phyloP scores from a whole-genome alignment of 2,113 vertebrate species.

The Tetraodon nigroviridis region DNA sequence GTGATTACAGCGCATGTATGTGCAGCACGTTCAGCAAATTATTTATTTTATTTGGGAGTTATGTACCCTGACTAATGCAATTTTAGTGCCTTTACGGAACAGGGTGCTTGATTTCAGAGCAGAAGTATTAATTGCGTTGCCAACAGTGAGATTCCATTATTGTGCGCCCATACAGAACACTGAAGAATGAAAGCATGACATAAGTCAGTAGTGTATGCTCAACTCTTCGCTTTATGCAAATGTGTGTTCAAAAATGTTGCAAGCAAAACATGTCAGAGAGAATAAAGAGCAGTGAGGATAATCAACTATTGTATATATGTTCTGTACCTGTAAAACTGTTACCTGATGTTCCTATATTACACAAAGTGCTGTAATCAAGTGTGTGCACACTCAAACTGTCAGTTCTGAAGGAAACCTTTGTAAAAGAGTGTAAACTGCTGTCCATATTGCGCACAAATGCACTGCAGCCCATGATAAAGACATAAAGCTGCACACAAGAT shows the following conservation, averaged over 20 bases:
- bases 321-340: too few relatives aligned
- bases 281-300: neutral
- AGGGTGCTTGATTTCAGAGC: slow-evolving; percentile 22
- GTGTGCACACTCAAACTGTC: neutral
- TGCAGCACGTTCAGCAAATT: slow-evolving; percentile 18
- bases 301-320: neutral
- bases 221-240: neutral
- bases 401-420: slow-evolving; percentile 6
- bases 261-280: neutral
- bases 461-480: slow-evolving; percentile 15
- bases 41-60: slow-evolving; percentile 33
- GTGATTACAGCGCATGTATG: slow-evolving; percentile 8
- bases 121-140: slow-evolving; percentile 2
- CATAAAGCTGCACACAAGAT: slow-evolving; percentile 30
- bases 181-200: slow-evolving; percentile 4
- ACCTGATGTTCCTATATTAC: too few relatives aligned
- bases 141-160: neutral
- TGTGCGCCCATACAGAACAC: neutral
- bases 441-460: neutral
- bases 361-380: too few relatives aligned
- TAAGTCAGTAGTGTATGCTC: neutral
- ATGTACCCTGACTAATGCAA: slow-evolving; percentile 36
- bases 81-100: slow-evolving; percentile 29
- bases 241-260: neutral
- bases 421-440: slow-evolving; percentile 12